Conservation (phyloP, 2,113 vertebrate genomes). For the Phrynosoma blainvillii region DNA sequence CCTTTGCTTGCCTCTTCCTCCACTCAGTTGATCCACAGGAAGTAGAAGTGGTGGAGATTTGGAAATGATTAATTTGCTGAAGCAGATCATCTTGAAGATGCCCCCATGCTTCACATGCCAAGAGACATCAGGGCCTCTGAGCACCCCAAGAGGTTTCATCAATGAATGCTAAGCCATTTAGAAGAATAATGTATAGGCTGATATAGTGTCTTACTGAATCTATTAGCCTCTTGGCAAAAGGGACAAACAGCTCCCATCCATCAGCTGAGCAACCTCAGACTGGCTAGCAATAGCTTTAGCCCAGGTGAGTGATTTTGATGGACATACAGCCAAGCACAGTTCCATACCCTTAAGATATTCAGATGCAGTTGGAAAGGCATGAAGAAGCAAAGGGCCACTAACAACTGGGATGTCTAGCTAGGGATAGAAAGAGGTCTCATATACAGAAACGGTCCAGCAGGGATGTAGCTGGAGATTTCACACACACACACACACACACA, state of each 20-base stretch:
- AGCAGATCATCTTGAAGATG: conserved; percentile 45
- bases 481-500: no score
- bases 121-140: conserved; percentile 4
- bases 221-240: not conserved
- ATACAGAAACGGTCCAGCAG: rapidly evolving
- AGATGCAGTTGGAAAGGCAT: not conserved
- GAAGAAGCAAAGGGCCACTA: not conserved
- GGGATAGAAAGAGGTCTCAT: not conserved
- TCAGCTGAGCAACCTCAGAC: not conserved
- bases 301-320: not conserved
- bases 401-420: rapidly evolving
- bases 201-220: not conserved
- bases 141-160: conserved; percentile 14
- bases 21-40: conserved; percentile 32
- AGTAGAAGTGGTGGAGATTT: conserved; percentile 22
- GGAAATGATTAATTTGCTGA: conserved; percentile 51
- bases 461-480: rapidly evolving
- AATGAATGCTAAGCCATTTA: conserved; percentile 8
- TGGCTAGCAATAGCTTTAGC: not conserved
- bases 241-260: conserved; percentile 1
- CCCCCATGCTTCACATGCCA: not conserved
- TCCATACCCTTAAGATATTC: not conserved
- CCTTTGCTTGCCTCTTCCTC: conserved; percentile 2
- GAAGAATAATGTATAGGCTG: conserved; percentile 28
- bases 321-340: conserved; percentile 9